Base-by-base conservation (phyloP, 92 coral and sea anemone genomes). In the Ricordea florida region DNA sequence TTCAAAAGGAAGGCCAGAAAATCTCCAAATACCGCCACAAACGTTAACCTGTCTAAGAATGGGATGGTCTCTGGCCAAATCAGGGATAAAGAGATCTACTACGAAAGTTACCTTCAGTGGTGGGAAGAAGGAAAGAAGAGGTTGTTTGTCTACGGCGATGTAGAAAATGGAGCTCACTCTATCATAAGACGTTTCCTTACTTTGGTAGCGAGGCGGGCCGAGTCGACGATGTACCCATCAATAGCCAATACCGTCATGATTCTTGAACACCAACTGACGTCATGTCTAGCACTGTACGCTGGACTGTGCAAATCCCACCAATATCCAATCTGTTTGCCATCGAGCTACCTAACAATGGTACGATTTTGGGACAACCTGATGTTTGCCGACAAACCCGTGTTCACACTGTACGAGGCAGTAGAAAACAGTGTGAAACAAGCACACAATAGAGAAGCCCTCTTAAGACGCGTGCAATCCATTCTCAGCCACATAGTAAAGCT, bases 41-140 rank as follows among this genome's bases (percentile, higher is more conserved):
- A 28, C 13, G 31, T 27, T 5, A 37, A 62, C 10, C 42, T 52
- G 4, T 37, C 10, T 4, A 76, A 50, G 55, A 70, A 72, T 36
- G 96, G 98, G 5, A 85, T 93, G 91, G 62, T 80, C n/a, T n/a
- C n/a, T n/a, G n/a, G n/a, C n/a, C n/a, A 6, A 52, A 23, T 41
- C 69, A 64, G 36, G 23, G 14, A 22, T 49, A 32, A 6, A 69
- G 14, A 36, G n/a, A n/a, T n/a, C n/a, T n/a, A 84, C 4, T 93
- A 26, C 26, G 78, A 72, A 22, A 76, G 87, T 44, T 90, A 89
- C 59, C 75, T 85, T 20, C 74, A 83, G 2, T 80, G 81, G 72
- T 90, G 94, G 89, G 89, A 93, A 30, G 22, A 49, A 17, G 94
- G 93, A 0, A 93, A 81, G 62, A 50, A 23, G 17, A 43, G 42